phyloP scores from a whole-genome alignment of 2,797 vertebrate species.

The Lindbergichthys nudifrons region DNA sequence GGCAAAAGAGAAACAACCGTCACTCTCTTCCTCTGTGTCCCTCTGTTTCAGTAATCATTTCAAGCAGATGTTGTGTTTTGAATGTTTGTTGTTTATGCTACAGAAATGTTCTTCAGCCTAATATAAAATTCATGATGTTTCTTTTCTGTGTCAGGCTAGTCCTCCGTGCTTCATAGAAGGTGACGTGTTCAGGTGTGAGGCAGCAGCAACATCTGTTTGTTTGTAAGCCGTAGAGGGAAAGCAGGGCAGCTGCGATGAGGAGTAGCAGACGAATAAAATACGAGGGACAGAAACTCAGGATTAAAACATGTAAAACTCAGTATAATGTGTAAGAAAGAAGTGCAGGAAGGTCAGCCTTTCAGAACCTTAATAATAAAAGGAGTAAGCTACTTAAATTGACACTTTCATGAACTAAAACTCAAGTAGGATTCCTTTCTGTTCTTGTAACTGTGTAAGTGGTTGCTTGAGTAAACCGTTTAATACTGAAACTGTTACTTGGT shows the following conservation, averaged over 20 bases:
- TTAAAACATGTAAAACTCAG: slow-evolving; percentile 8
- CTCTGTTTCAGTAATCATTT: slow-evolving; percentile 25
- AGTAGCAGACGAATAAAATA: slow-evolving; percentile 3
- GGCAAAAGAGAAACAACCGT: slow-evolving; percentile 60
- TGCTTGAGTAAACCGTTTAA: neutral
- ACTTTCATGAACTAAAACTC: too few relatives aligned
- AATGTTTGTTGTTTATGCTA: slow-evolving; percentile 31
- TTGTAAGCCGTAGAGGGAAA: slow-evolving; percentile 16
- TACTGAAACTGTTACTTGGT: neutral
- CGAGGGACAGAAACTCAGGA: slow-evolving; percentile 1
- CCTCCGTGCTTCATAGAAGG: slow-evolving; percentile 29
- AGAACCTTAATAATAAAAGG: neutral
- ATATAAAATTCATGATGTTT: slow-evolving; percentile 24
- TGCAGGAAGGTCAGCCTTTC: neutral
- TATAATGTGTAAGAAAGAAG: slow-evolving; percentile 2
- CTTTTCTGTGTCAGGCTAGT: neutral
- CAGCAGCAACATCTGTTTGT: slow-evolving; percentile 36
- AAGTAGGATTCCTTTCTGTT: neutral
- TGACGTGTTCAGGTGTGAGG: slow-evolving; percentile 36
- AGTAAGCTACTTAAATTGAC: neutral
- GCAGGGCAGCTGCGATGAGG: slow-evolving; percentile 3
- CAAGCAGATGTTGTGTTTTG: slow-evolving; percentile 31
- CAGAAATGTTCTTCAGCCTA: slow-evolving; percentile 9
- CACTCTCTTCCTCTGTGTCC: slow-evolving; percentile 35
- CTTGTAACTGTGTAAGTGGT: neutral